phyloP scores from a whole-genome alignment of 2,113 vertebrate genomes.

The Kryptolebias marmoratus region DNA sequence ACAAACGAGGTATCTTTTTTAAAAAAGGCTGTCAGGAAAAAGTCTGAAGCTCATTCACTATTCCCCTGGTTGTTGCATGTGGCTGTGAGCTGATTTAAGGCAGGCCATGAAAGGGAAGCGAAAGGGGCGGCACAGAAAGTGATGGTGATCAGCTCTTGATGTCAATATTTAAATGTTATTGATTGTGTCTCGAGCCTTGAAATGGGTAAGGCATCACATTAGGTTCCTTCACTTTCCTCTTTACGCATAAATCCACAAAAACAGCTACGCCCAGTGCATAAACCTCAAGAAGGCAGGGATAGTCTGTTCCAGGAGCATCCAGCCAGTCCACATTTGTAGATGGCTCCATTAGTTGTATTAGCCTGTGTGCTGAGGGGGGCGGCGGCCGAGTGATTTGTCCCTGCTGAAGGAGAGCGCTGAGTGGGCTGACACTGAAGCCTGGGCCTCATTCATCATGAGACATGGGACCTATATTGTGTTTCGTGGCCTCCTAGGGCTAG shows the following conservation, averaged over 20 bases:
- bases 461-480: constrained; percentile 64
- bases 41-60: constrained; percentile 64
- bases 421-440: constrained; percentile 57
- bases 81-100: constrained; percentile 54
- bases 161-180: constrained; percentile 15
- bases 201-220: neutral
- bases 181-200: constrained; percentile 13
- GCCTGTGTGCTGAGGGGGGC: constrained; percentile 39
- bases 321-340: constrained; percentile 40
- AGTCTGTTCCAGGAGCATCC: constrained; percentile 44
- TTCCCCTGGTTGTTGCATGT: constrained; percentile 36
- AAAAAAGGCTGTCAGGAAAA: constrained; percentile 55
- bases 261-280: constrained; percentile 25
- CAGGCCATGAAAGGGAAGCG: constrained; percentile 29
- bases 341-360: constrained; percentile 73
- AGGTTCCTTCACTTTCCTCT: neutral
- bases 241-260: constrained; percentile 26
- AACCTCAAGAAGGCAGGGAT: constrained; percentile 24
- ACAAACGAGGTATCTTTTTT: constrained; percentile 66
- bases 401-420: constrained; percentile 58
- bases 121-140: constrained; percentile 9
- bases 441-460: constrained; percentile 72
- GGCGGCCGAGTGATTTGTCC: constrained; percentile 67
- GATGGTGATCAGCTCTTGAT: constrained; percentile 26
- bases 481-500: constrained; percentile 52